Conservation (phyloP, 2,113 vertebrate species). For the Willisornis vidua region DNA sequence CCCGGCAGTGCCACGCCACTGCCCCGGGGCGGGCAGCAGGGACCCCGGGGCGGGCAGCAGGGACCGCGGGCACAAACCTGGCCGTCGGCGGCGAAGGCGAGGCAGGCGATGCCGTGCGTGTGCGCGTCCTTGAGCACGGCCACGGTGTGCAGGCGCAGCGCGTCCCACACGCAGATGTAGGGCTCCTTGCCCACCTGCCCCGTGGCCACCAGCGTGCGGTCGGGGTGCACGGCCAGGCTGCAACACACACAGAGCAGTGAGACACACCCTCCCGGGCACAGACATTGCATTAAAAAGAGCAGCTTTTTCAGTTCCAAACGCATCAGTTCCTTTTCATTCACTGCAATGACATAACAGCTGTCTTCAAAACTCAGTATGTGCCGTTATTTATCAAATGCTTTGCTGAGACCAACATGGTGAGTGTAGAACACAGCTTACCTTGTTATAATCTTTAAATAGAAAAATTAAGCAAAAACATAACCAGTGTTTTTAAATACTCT, state of each 20-base stretch:
- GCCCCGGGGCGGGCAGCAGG: too few species aligned
- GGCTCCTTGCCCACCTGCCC: conserved; percentile 97
- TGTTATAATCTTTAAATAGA: not conserved
- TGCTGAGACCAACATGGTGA: not conserved
- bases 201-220: conserved; percentile 92
- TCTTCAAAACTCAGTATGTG: not conserved
- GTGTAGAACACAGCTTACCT: not conserved
- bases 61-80: conserved; percentile 72
- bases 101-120: conserved; percentile 93
- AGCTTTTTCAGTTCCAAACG: not conserved
- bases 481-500: not conserved
- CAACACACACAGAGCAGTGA: not conserved
- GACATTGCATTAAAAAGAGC: not conserved
- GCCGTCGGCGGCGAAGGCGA: conserved; percentile 92
- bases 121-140: conserved; percentile 95
- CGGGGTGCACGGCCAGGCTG: conserved; percentile 95
- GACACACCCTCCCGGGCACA: too few species aligned
- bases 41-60: too few species aligned
- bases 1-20: too few species aligned
- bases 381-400: not conserved
- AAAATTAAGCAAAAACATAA: not conserved
- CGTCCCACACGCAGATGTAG: conserved; percentile 95
- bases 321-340: not conserved
- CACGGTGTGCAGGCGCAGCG: conserved; percentile 86
- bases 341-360: not conserved